These are phyloP conservation scores for Plectus sambesii DNA, from an alignment of 1,140 invertebrate genomes.

Conservation along the genomic window DNA sequence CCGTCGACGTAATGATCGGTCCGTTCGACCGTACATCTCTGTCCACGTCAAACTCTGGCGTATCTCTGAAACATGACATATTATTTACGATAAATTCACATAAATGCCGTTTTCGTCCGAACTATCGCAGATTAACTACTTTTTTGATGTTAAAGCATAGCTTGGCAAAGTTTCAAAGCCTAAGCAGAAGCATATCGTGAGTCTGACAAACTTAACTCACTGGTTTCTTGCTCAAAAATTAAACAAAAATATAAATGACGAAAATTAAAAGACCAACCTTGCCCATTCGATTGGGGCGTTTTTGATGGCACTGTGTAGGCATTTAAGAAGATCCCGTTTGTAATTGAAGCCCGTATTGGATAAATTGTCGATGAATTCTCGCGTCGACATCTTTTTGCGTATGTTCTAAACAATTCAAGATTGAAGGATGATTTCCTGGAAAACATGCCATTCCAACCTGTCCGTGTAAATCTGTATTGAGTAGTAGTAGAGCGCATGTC, in stretches of 20 bases:
- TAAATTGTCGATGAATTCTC: slow-evolving; percentile 92
- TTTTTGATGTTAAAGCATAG: no score
- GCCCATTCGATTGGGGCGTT: slow-evolving; percentile 81
- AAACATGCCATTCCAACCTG: slow-evolving; percentile 49
- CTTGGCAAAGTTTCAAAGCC: no score
- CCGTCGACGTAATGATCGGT: no score
- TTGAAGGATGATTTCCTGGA: slow-evolving; percentile 3
- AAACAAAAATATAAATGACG: background rate
- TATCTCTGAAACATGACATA: no score
- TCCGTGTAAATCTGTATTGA: slow-evolving; percentile 94
- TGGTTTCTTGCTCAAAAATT: no score
- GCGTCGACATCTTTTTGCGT: slow-evolving; percentile 82
- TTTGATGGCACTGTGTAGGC: slow-evolving; percentile 85
- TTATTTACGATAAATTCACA: no score
- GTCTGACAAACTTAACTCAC: no score
- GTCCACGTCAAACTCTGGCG: no score
- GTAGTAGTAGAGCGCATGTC: slow-evolving; percentile 94
- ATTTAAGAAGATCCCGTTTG: slow-evolving; percentile 78
- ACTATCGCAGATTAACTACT: no score
- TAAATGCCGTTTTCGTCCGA: no score
- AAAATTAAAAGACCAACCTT: slow-evolving; percentile 56
- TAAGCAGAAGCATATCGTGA: no score
- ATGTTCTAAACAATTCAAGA: slow-evolving; percentile 55
- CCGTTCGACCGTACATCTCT: no score
- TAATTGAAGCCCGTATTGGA: slow-evolving; percentile 86